Evolutionary conservation across 2,888 invertebrate genomes (phyloP), one percentile per base, ranked within the genome.

Genomic region (Drosophila engyochracea): DNA sequence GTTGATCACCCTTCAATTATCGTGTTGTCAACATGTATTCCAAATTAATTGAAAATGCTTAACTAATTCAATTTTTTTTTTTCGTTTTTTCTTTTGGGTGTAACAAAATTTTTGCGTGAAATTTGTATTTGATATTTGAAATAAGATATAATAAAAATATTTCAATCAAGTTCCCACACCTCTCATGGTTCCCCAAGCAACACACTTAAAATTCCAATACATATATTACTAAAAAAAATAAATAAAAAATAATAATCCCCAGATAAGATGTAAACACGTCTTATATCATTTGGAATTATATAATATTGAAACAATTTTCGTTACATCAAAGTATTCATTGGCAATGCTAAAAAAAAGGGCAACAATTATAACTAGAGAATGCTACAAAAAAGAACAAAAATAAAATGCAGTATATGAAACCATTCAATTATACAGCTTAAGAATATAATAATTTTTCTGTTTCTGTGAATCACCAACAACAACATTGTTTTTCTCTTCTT

Each of bases 401-500:
- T 54, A 54, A 82, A 70, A 72, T 64, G 65, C 72, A 79, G 70
- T 75, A 72, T 71, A 49, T 69, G 53, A 77, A 82, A 83, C 57
- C 62, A 79, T 70, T 74, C 37, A 83, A 82, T 77, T 87, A 79
- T 89, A 88, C 83, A 90, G 89, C 76, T 89, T 90, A 85, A 90
- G 90, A 83, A 86, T 89, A 91, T 86, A 90, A 85, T 90, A 80
- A 90, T 84, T 91, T 91, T 92, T 86, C 85, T 91, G 91, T 92
- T 92, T 91, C 91, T 91, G 90, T 91, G 89, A 92, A 93, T 93
- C 92, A 93, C 92, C 92, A 93, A 93, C 93, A 93, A 93, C 93
- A 92, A 91, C 91, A 92, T 91, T 93, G 89, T 93, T 93, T 92
- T 93, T 93, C 91, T 92, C 91, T 91, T 92, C 89, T 92, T 92